Base-by-base conservation (phyloP, 2,113 vertebrate species). In the Oophaga pumilio region DNA sequence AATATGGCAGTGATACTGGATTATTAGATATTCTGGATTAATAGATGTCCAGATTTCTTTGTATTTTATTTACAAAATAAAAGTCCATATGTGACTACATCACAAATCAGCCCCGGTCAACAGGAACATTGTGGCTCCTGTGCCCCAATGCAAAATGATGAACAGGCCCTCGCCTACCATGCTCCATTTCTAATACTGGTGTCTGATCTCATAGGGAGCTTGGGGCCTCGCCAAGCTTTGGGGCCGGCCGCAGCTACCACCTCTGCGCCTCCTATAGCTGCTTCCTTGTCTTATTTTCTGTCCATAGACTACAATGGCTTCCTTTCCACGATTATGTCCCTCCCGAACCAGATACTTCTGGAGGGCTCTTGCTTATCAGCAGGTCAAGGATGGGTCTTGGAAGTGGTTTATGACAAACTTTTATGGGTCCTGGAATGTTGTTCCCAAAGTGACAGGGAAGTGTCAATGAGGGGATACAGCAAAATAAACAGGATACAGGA, bases 401-500 rank as follows among this genome's bases (percentile, higher is more conserved):
- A 56, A 53, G 50, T 22, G 22, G 0, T 76, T 53, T 77, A 62
- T 18, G 26, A 57, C 11, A 62, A 20, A 43, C 17, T 49, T 52
- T 57, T 59, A 80, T 49, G 82, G 82, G 43, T 87, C 53, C 24
- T 60, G 33, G 85, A 49, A 86, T 86, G 43, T 64, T 87, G 33
- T 81, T 66, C 85, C 28, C 9, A 43, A 81, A 28, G 56, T 87
- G 66, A 50, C 26, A 78, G 78, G 85, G 78, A 87, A 77, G 78
- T 82, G 78, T 87, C 77, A 59, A 33, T 8, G 66, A 87, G 52
- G 85, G 85, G 78, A 87, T 82, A 79, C 53, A 60, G 78, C 26
- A 28, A 81, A 56, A 87, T 82, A 87, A 81, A 87, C 85, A 87
- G 85, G 85, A 87, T 87, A 73, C 85, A 81, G 85, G 22, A 81